Percentiles rank a stretch among this genome's conserved stretches.
phyloP scores from a whole-genome alignment of 2,113 vertebrate genomes.

The Mandrillus leucophaeus region DNA sequence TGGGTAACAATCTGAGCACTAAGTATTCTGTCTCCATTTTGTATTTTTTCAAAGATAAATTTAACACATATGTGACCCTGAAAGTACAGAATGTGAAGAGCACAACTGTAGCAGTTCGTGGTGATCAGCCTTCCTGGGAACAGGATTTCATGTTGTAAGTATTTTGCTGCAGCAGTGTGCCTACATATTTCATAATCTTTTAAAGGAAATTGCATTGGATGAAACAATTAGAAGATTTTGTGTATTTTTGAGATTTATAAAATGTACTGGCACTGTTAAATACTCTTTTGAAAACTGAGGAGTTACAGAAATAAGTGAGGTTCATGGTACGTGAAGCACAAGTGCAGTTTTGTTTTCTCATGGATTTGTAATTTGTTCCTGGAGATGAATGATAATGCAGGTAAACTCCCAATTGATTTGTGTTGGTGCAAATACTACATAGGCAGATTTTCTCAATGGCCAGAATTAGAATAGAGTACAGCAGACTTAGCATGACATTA shows the following conservation, averaged over 20 bases:
- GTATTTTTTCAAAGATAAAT: conserved; percentile 89
- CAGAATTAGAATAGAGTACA: conserved; percentile 31
- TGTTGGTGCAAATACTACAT: conserved; percentile 1
- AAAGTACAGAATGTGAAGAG: conserved; percentile 99
- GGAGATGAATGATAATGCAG: background rate
- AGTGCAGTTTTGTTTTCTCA: background rate
- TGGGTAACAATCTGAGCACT: conserved; percentile 3
- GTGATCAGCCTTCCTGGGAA: conserved; percentile 95
- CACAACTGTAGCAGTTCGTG: conserved; percentile 93
- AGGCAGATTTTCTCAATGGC: background rate
- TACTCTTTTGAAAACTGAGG: conserved; percentile 12
- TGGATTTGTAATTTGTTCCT: background rate
- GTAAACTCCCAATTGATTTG: conserved; percentile 8
- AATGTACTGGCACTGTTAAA: background rate
- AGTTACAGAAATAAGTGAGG: conserved; percentile 9
- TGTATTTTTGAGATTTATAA: background rate
- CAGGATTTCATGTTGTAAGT: conserved; percentile 99
- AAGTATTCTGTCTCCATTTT: conserved; percentile 50
- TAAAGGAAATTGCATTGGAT: background rate
- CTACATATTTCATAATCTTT: background rate
- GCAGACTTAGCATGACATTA: background rate
- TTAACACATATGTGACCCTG: conserved; percentile 95
- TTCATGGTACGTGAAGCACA: background rate
- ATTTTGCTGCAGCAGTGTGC: background rate
- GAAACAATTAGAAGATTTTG: background rate